These are phyloP conservation scores for Drosophila barbarae DNA, from an alignment of 2,888 invertebrate species.

Conservation along the genomic window DNA sequence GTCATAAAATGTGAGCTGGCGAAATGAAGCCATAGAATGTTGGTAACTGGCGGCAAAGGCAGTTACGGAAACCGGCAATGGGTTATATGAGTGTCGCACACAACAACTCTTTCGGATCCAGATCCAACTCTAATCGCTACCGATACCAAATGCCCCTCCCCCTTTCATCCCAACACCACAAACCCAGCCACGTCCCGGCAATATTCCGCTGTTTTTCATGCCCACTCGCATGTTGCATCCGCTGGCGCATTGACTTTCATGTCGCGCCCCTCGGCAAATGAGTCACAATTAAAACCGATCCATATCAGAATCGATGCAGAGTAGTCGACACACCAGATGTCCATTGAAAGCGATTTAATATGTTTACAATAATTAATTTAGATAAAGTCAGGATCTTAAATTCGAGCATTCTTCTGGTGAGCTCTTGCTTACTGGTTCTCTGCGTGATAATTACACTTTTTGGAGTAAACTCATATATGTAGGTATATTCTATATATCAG, in stretches of 20 bases:
- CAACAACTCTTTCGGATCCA: slow-evolving; percentile 38
- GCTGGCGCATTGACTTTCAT: slow-evolving; percentile 53
- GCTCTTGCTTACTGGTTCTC: background rate
- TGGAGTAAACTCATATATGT: too few relatives aligned
- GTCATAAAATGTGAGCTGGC: slow-evolving; percentile 32
- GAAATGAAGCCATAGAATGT: slow-evolving; percentile 64
- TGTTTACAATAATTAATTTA: background rate
- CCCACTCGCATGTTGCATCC: slow-evolving; percentile 38
- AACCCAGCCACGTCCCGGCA: background rate
- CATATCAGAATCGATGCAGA: slow-evolving; percentile 5
- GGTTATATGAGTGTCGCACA: slow-evolving; percentile 22
- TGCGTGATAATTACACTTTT: background rate
- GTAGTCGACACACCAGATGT: background rate
- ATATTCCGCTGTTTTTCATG: slow-evolving; percentile 25
- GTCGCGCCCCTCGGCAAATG: slow-evolving; percentile 52
- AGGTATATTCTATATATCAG: too few relatives aligned
- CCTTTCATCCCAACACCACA: background rate
- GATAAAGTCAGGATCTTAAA: background rate
- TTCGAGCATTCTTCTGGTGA: too few relatives aligned
- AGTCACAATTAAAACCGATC: slow-evolving; percentile 69
- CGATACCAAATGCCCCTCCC: background rate
- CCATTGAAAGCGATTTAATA: background rate
- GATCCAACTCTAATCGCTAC: slow-evolving; percentile 29
- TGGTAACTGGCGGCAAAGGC: slow-evolving; percentile 33
- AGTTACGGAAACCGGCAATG: slow-evolving; percentile 39